phyloP scores from a whole-genome alignment of 2,888 invertebrate genomes.

The Epistrophe grossulariae region DNA sequence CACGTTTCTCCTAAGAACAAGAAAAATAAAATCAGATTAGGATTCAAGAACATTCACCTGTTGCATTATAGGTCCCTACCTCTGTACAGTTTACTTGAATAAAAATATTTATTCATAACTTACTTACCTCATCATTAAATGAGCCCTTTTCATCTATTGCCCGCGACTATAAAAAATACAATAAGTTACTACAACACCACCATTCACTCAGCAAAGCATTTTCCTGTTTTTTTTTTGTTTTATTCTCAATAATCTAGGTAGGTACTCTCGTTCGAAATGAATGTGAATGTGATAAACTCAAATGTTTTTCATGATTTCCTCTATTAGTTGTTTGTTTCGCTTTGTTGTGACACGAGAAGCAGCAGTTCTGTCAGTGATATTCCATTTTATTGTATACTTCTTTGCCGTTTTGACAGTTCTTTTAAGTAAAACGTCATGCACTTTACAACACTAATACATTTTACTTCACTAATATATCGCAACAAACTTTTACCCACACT shows the following conservation, averaged over 20 bases:
- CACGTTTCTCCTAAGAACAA: background rate
- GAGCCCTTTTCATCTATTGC: constrained; percentile 14
- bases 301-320: constrained; percentile 58
- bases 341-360: constrained; percentile 48
- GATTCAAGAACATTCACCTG: constrained; percentile 11
- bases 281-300: constrained; percentile 23
- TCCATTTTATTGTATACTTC: constrained; percentile 68
- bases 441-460: constrained; percentile 29
- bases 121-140: constrained; percentile 3
- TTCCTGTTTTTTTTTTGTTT: background rate
- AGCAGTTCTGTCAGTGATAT: constrained; percentile 55
- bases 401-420: constrained; percentile 62
- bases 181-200: background rate
- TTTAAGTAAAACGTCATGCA: constrained; percentile 63
- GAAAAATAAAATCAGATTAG: background rate
- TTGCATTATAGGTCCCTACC: background rate
- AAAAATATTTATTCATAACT: constrained; percentile 24
- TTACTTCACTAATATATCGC: background rate
- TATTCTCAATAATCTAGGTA: background rate
- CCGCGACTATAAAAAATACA: background rate
- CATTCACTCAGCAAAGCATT: background rate
- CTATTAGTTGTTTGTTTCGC: constrained; percentile 49
- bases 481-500: constrained; percentile 9
- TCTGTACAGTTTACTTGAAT: background rate
- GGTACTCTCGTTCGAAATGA: constrained; percentile 1